phyloP scores from a whole-genome alignment of 2,888 invertebrate species.

The Furcula furcula region DNA sequence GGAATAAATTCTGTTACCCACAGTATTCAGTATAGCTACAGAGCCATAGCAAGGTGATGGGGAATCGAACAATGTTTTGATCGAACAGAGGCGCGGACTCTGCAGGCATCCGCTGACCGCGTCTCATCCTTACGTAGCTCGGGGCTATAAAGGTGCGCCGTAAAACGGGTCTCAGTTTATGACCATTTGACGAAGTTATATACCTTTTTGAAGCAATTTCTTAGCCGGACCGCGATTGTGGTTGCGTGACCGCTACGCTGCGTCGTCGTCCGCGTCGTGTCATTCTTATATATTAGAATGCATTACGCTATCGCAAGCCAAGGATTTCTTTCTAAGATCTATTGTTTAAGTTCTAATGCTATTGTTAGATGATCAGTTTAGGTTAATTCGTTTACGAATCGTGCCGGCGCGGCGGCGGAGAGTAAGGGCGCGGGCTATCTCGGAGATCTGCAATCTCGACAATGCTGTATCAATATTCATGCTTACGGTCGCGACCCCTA shows the following conservation, averaged over 20 bases:
- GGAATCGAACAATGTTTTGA: slow-evolving; percentile 32
- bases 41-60: slow-evolving; percentile 11
- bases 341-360: slow-evolving; percentile 47
- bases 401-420: slow-evolving; percentile 69
- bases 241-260: slow-evolving; percentile 59
- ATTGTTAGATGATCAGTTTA: slow-evolving; percentile 58
- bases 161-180: slow-evolving; percentile 77
- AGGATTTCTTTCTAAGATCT: slow-evolving; percentile 17
- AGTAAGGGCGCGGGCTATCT: slow-evolving; percentile 67
- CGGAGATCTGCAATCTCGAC: slow-evolving; percentile 72
- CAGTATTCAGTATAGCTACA: too few species aligned
- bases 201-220: slow-evolving; percentile 74
- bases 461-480: slow-evolving; percentile 81
- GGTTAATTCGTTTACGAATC: slow-evolving; percentile 67
- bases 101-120: slow-evolving; percentile 58
- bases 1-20: too few species aligned
- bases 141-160: slow-evolving; percentile 75
- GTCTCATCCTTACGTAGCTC: slow-evolving; percentile 66
- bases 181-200: slow-evolving; percentile 79
- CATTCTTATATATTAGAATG: slow-evolving; percentile 56
- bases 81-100: slow-evolving; percentile 38
- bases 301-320: slow-evolving; percentile 41
- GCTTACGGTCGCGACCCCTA: slow-evolving; percentile 75
- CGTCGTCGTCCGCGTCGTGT: slow-evolving; percentile 44
- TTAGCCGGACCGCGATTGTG: slow-evolving; percentile 65